A percentile compares a stretch with the other conserved stretches of the same genome.
phyloP scores from a whole-genome alignment of 2,113 vertebrate species.

The Pelecanus crispus region DNA sequence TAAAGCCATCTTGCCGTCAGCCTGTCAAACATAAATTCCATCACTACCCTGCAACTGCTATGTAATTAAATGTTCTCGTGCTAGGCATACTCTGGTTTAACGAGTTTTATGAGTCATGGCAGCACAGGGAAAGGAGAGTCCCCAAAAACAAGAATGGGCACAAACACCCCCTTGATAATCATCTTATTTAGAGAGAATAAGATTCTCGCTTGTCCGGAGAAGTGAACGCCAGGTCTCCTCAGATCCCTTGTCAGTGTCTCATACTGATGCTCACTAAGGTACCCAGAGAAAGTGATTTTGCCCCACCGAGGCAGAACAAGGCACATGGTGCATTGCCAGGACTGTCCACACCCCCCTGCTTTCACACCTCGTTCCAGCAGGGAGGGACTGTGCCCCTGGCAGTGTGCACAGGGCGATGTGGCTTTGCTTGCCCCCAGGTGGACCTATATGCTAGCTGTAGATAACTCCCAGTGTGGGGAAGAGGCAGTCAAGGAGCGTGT shows the following conservation, averaged over 20 bases:
- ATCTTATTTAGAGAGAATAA: not conserved
- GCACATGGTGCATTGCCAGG: too few relatives aligned
- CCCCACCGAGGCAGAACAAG: not conserved
- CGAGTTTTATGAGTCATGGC: slow-evolving; percentile 33
- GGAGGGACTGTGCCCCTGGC: not conserved
- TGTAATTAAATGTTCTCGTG: slow-evolving; percentile 51
- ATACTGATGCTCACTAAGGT: not conserved
- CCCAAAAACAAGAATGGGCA: slow-evolving; percentile 24
- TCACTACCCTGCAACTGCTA: not conserved
- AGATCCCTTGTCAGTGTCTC: not conserved
- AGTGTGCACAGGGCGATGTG: accelerated
- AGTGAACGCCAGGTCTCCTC: not conserved
- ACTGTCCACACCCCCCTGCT: not conserved
- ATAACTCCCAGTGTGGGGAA: not conserved
- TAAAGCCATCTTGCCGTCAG: slow-evolving; percentile 14
- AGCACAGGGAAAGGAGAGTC: slow-evolving; percentile 15
- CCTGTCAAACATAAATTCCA: slow-evolving; percentile 17
- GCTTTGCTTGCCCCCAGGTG: not conserved
- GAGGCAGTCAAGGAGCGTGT: not conserved
- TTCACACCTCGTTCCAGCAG: not conserved
- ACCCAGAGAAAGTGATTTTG: not conserved
- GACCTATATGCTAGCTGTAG: not conserved
- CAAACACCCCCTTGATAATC: slow-evolving; percentile 7
- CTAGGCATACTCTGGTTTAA: slow-evolving; percentile 30
- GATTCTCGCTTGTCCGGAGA: not conserved